Base-by-base conservation (phyloP, 2,113 vertebrate genomes). In the Cryptomyrus ogoouensis region DNA sequence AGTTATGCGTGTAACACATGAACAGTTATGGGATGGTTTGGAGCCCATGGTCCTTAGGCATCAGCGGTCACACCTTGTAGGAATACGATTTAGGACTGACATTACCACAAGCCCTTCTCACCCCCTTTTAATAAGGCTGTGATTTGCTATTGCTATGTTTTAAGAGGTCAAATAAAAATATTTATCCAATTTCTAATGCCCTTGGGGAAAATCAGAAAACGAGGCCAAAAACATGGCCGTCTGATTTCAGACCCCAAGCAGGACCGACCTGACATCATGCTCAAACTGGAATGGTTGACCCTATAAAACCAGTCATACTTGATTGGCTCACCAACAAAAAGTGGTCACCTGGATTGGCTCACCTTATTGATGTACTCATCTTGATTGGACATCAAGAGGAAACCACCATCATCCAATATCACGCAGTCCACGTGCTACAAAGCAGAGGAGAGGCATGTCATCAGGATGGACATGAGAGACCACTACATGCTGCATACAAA, bases 351-450 rank as follows among this genome's bases (percentile, higher is more conserved):
- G 7, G 7, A 50, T 3, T 88, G 80, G 13, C 89, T 15, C 94
- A 99, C 98, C 98, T 97, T 93, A 85, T 94, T 93, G 4, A 97
- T 96, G 90, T 98, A 97, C 7, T 96, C 94, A 47, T 98, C 97
- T 89, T 96, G 95, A 94, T 99, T 99, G 91, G 98, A 96, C 97
- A 99, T 98, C 92, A 99, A 91, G 93, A 99, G 96, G 95, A 99
- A 99, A 44, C 98, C 98, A 5, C 98, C 98, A 0, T 99, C 98
- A 44, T 99, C 98, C 91, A 99, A 96, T 92, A 99, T 96, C 92
- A 98, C 96, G 92, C 98, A 99, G 90, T 99, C 97, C 91, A 99
- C 94, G 52, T 97, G 94, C 98, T 99, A 93, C 46, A 93, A 94
- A 15, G 83, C 52, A 90, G 89, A 95, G 94, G 53, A 93, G 1